A percentile compares a stretch with the other conserved stretches of the same genome.
Conservation (phyloP, 1,140 invertebrate genomes). For the Bactericera cockerelli region DNA sequence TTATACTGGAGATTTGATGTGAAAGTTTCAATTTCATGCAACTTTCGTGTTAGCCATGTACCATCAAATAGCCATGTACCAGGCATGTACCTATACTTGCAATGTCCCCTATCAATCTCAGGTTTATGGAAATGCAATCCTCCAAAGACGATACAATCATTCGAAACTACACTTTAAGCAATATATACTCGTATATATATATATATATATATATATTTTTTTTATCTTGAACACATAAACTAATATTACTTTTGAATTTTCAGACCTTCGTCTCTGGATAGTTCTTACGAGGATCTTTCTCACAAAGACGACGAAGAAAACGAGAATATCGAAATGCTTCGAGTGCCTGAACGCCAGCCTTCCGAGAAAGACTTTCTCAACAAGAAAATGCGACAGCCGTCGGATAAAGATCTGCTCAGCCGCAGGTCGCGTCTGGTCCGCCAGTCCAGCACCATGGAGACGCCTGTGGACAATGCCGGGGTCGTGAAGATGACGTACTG, state of each 20-base stretch:
- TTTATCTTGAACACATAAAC: no score
- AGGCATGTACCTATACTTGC: no score
- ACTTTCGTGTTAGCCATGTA: background rate
- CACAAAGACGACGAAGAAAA: slow-evolving; percentile 16
- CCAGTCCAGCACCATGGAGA: slow-evolving; percentile 24
- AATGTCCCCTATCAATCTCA: no score
- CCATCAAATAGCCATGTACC: background rate
- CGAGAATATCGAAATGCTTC: slow-evolving; percentile 14
- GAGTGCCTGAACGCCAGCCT: slow-evolving; percentile 12
- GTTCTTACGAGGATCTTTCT: slow-evolving; percentile 31
- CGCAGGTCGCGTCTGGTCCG: slow-evolving; percentile 20
- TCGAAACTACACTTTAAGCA: no score
- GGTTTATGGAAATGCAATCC: no score
- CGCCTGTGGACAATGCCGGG: slow-evolving; percentile 23
- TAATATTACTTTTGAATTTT: no score
- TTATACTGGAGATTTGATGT: background rate
- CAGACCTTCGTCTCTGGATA: slow-evolving; percentile 24
- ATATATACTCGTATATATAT: no score
- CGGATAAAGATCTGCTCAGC: slow-evolving; percentile 7
- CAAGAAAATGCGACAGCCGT: background rate
- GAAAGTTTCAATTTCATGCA: background rate
- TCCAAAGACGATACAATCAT: no score
- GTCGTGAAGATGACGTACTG: slow-evolving; percentile 26
- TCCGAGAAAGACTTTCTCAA: background rate
- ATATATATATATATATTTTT: no score